Evolutionary conservation across 2,888 invertebrate genomes (phyloP).

Genomic region (Drosophila demipolita): DNA sequence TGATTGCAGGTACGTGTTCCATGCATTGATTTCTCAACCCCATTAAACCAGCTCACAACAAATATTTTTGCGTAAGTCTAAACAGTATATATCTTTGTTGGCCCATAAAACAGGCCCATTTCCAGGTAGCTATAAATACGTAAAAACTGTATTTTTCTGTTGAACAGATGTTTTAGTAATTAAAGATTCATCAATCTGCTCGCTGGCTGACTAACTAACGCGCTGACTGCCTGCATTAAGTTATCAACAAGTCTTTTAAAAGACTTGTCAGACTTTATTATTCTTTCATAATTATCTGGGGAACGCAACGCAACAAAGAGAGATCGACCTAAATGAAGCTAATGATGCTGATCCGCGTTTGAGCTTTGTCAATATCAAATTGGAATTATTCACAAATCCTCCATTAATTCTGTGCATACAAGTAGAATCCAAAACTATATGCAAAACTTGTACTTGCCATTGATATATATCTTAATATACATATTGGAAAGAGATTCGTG

Average conservation of each 20-base stretch:
- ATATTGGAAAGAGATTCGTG: background rate
- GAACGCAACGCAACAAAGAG: conserved; percentile 6
- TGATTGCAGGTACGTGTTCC: conserved; percentile 68
- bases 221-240: conserved; percentile 27
- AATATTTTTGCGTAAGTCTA: conserved; percentile 46
- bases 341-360: conserved; percentile 17
- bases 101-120: conserved; percentile 36
- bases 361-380: background rate
- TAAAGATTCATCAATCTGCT: conserved; percentile 45
- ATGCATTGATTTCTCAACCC: conserved; percentile 41
- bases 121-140: conserved; percentile 41
- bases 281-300: background rate
- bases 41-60: conserved; percentile 25
- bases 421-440: background rate
- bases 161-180: conserved; percentile 44
- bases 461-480: no score
- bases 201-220: background rate
- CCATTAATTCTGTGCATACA: background rate
- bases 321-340: conserved; percentile 44
- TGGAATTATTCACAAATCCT: background rate
- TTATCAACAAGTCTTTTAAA: conserved; percentile 35
- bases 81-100: conserved; percentile 19
- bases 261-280: conserved; percentile 9
- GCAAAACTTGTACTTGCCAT: background rate
- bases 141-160: conserved; percentile 35